A percentile compares a stretch with the other conserved stretches of the same genome.
Evolutionary conservation across 2,113 vertebrate genomes (phyloP).

Genomic region (Sula dactylatra): DNA sequence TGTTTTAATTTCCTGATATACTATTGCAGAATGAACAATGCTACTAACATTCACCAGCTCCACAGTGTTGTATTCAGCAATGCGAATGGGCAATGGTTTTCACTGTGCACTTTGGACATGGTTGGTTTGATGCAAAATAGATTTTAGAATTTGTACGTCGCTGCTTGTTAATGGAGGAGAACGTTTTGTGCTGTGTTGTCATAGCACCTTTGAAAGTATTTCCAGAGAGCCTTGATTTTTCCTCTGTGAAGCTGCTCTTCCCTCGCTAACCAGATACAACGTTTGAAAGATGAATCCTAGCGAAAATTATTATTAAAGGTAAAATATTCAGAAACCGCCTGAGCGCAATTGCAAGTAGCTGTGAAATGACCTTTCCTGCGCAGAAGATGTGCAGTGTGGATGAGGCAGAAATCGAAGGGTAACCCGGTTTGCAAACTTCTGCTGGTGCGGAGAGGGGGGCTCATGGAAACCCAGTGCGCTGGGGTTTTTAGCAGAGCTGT

Average conservation of each 20-base stretch:
- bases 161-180: not conserved
- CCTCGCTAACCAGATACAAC: not conserved
- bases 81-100: not conserved
- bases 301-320: not conserved
- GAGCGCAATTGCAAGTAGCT: not conserved
- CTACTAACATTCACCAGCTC: constrained; percentile 50
- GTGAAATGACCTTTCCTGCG: not conserved
- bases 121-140: not conserved
- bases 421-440: not conserved
- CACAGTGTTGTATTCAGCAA: not conserved
- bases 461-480: not conserved
- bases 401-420: not conserved
- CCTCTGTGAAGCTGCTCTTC: constrained; percentile 14
- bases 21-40: not conserved
- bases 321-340: constrained; percentile 2
- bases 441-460: not conserved
- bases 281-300: not conserved
- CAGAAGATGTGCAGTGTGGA: not conserved
- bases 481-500: not conserved
- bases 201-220: constrained; percentile 22
- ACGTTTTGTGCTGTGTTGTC: not conserved
- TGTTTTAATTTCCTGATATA: constrained; percentile 9
- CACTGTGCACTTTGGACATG: not conserved
- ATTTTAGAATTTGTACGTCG: not conserved
- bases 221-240: not conserved